These are phyloP conservation scores for Dolichoris vasculosae DNA, from an alignment of 1,140 invertebrate species.

Conservation along the genomic window DNA sequence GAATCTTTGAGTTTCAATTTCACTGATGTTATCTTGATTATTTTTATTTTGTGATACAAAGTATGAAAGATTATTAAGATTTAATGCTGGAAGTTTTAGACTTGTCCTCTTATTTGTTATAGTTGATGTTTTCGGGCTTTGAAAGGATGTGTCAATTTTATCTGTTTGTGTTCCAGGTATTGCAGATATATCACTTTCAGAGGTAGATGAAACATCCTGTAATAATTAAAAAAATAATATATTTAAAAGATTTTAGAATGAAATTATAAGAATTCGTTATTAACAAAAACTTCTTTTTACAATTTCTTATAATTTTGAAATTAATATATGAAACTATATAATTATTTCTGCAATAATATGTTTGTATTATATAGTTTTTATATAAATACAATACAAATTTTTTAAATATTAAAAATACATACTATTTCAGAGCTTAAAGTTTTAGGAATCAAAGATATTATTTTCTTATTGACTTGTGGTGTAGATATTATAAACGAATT, in stretches of 20 bases:
- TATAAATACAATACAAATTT: no score
- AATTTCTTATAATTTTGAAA: not conserved
- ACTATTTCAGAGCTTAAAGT: slow-evolving; percentile 60
- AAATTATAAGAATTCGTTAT: slow-evolving; percentile 14
- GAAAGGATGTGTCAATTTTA: slow-evolving; percentile 36
- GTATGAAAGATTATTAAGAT: slow-evolving; percentile 30
- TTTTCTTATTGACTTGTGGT: slow-evolving; percentile 47
- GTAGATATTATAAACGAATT: slow-evolving; percentile 55
- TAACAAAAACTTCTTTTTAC: not conserved
- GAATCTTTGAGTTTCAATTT: slow-evolving; percentile 50
- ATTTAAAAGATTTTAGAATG: not conserved
- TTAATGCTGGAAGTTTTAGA: not conserved
- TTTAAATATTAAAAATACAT: slow-evolving; percentile 35
- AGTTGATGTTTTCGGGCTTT: slow-evolving; percentile 36
- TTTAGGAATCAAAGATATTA: slow-evolving; percentile 49
- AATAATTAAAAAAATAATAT: slow-evolving; percentile 27
- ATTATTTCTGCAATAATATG: no score
- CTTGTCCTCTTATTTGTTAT: slow-evolving; percentile 13
- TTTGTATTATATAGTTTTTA: no score
- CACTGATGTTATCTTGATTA: slow-evolving; percentile 41
- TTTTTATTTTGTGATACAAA: slow-evolving; percentile 12
- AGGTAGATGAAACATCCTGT: slow-evolving; percentile 54
- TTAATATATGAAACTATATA: not conserved
- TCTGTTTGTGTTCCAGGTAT: slow-evolving; percentile 58
- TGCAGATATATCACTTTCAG: slow-evolving; percentile 47